Evolutionary conservation across 2,888 invertebrate genomes (phyloP).

Genomic region (Protonemura montana): DNA sequence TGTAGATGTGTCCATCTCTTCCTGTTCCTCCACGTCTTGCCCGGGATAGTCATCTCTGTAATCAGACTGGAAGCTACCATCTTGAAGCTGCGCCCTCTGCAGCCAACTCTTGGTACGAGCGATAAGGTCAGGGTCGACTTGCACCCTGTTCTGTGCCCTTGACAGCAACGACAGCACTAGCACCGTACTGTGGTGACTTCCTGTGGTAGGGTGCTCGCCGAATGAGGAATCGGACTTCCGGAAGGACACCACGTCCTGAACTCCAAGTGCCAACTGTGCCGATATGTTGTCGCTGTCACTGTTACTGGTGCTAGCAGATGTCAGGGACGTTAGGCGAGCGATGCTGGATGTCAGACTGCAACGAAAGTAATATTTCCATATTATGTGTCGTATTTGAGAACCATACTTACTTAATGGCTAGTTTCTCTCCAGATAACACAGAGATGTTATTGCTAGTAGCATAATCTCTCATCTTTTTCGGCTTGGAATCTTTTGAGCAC

Average conservation of each 20-base stretch:
- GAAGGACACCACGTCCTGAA: slow-evolving; percentile 69
- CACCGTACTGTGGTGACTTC: slow-evolving; percentile 66
- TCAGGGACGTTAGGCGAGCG: neutral
- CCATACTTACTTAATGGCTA: too few species aligned
- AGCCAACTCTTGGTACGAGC: slow-evolving; percentile 70
- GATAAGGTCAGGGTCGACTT: slow-evolving; percentile 68
- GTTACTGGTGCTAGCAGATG: neutral
- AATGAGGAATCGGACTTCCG: slow-evolving; percentile 72
- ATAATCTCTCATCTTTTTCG: too few species aligned
- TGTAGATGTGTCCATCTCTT: neutral
- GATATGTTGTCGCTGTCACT: neutral
- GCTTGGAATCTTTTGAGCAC: too few species aligned
- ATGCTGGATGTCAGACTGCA: neutral
- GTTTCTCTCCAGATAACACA: too few species aligned
- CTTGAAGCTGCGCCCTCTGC: slow-evolving; percentile 66
- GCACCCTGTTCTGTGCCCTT: slow-evolving; percentile 69
- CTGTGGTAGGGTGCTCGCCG: slow-evolving; percentile 70
- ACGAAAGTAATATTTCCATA: neutral
- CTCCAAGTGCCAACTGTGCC: slow-evolving; percentile 58
- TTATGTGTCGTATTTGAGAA: too few species aligned
- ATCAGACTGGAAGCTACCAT: slow-evolving; percentile 63
- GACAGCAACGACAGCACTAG: slow-evolving; percentile 67
- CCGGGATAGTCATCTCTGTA: slow-evolving; percentile 25
- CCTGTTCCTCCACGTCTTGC: neutral
- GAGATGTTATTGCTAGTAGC: too few species aligned